These are phyloP conservation scores for Channa striata DNA, from an alignment of 2,797 vertebrate species.

Conservation along the genomic window DNA sequence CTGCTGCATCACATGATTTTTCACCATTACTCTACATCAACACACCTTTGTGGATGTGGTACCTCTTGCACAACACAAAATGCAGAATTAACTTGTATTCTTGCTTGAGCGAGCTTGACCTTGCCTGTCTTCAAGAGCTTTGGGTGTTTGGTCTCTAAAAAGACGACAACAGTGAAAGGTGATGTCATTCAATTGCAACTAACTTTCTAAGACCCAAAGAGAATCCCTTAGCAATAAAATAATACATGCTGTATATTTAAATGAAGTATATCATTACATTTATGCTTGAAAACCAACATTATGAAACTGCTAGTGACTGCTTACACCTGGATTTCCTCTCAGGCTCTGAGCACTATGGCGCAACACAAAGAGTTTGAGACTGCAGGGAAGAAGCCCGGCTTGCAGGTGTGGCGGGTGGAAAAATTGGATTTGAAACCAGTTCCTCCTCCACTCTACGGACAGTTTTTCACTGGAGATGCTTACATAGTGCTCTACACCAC, in stretches of 20 bases:
- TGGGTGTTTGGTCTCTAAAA: too few relatives aligned
- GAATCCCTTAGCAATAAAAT: too few relatives aligned
- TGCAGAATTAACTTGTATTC: not conserved
- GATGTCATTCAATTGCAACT: too few relatives aligned
- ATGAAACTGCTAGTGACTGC: too few relatives aligned
- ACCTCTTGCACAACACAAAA: slow-evolving; percentile 16
- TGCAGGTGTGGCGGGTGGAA: slow-evolving; percentile 96
- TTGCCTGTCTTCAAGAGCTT: not conserved
- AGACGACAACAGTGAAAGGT: too few relatives aligned
- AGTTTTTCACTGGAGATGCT: slow-evolving; percentile 92
- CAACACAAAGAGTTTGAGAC: slow-evolving; percentile 87
- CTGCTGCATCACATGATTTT: not conserved
- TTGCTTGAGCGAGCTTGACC: too few relatives aligned
- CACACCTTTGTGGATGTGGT: not conserved
- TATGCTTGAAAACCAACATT: not conserved
- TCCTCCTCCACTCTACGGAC: slow-evolving; percentile 83
- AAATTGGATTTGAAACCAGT: slow-evolving; percentile 89
- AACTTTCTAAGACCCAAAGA: too few relatives aligned
- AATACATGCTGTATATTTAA: too few relatives aligned
- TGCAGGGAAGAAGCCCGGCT: slow-evolving; percentile 90
- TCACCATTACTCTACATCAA: not conserved
- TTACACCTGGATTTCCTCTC: not conserved
- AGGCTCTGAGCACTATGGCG: slow-evolving; percentile 76
- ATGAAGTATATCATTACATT: too few relatives aligned
- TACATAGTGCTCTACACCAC: slow-evolving; percentile 91